phyloP scores from a whole-genome alignment of 2,797 vertebrate genomes.

The Scyliorhinus canicula region DNA sequence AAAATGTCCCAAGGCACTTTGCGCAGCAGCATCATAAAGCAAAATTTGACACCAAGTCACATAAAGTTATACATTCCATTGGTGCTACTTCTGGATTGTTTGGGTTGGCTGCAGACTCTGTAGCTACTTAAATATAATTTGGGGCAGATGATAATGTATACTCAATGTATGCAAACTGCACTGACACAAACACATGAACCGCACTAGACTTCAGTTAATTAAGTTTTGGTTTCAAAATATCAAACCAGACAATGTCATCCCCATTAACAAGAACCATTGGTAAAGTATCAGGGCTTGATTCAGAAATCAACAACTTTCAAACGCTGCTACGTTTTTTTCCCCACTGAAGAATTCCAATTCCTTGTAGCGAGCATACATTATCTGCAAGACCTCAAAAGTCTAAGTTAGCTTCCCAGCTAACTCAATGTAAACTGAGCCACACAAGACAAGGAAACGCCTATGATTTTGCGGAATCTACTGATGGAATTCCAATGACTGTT shows the following conservation, averaged over 20 bases:
- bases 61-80: neutral
- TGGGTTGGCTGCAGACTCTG: neutral
- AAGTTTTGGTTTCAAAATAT: neutral
- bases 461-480: neutral
- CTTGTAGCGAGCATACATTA: neutral
- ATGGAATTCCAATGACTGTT: neutral
- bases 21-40: too few species aligned
- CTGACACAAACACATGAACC: neutral
- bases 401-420: neutral
- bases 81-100: neutral
- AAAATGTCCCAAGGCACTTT: too few species aligned
- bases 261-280: neutral
- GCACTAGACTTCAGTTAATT: neutral
- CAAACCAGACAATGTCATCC: neutral
- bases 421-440: neutral
- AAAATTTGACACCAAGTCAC: too few species aligned
- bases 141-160: neutral
- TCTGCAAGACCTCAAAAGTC: neutral
- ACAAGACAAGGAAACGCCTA: neutral
- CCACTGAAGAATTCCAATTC: neutral
- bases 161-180: neutral
- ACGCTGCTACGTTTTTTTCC: neutral
- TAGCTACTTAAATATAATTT: neutral
- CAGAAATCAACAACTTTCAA: neutral
- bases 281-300: neutral